Percentiles rank a stretch among this genome's conserved stretches.
These are phyloP conservation scores for Cheilosia pagana DNA, from an alignment of 2,888 invertebrate genomes.

Conservation along the genomic window DNA sequence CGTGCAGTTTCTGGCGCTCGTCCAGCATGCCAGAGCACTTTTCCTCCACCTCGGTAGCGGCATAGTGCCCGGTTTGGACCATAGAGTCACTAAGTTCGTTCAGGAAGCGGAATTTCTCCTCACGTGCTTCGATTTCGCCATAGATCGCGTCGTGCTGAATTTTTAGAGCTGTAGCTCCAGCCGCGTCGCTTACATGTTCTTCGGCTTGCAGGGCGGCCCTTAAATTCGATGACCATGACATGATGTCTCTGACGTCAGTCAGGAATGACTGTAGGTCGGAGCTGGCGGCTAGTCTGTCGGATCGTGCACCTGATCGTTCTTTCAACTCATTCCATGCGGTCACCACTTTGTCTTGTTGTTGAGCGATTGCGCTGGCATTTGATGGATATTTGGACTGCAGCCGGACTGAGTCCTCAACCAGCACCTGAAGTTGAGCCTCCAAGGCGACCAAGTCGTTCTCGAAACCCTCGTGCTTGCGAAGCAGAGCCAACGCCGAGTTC, in stretches of 20 bases:
- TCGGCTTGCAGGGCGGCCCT: conserved; percentile 91
- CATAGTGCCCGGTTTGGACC: conserved; percentile 93
- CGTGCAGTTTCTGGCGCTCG: conserved; percentile 90
- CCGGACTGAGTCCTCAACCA: conserved; percentile 96
- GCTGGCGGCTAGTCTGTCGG: conserved; percentile 92
- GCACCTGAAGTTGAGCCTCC: conserved; percentile 94
- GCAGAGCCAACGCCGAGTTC: conserved; percentile 91
- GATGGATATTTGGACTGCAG: conserved; percentile 95
- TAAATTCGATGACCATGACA: conserved; percentile 93
- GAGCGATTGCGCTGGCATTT: conserved; percentile 94
- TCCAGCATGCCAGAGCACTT: conserved; percentile 90
- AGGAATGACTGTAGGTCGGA: conserved; percentile 95
- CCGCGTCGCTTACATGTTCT: conserved; percentile 92
- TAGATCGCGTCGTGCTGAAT: conserved; percentile 93
- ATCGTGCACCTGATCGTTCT: conserved; percentile 91
- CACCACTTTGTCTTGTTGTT: conserved; percentile 93
- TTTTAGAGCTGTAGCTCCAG: conserved; percentile 91
- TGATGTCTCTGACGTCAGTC: conserved; percentile 93
- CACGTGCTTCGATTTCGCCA: conserved; percentile 94
- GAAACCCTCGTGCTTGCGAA: conserved; percentile 95
- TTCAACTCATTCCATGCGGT: conserved; percentile 95
- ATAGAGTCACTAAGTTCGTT: conserved; percentile 91
- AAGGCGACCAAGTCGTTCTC: conserved; percentile 96
- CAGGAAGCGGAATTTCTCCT: conserved; percentile 90
- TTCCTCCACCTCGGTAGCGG: conserved; percentile 91